phyloP scores from a whole-genome alignment of 2,797 vertebrate species.

The Morus bassanus region DNA sequence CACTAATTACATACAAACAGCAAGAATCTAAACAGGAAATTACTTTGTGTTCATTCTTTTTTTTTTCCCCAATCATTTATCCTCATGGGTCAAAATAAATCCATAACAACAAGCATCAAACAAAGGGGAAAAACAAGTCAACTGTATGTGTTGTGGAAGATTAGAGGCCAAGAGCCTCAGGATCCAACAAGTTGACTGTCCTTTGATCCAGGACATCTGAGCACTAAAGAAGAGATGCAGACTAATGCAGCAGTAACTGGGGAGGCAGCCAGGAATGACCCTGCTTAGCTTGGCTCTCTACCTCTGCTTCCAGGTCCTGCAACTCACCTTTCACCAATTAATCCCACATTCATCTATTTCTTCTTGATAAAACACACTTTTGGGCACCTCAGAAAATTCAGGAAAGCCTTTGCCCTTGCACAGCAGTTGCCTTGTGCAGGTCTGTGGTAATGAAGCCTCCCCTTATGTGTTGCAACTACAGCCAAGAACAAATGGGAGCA shows the following conservation, averaged over 20 bases:
- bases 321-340: neutral
- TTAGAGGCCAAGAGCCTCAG: neutral
- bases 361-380: neutral
- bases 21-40: constrained; percentile 27
- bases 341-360: neutral
- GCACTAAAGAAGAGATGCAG: neutral
- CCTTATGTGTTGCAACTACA: neutral
- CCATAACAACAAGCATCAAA: constrained; percentile 15
- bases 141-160: neutral
- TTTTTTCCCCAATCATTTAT: constrained; percentile 10
- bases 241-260: neutral
- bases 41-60: neutral
- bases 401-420: neutral
- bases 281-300: neutral
- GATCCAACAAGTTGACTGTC: neutral
- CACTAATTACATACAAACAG: neutral
- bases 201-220: neutral
- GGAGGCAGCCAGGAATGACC: neutral
- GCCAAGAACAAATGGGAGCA: neutral
- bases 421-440: neutral
- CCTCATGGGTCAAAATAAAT: constrained; percentile 36
- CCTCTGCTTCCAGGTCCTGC: neutral
- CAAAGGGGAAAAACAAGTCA: constrained; percentile 15
- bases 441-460: neutral
- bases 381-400: neutral